Percentiles rank a stretch among this genome's conserved stretches.
phyloP scores from a whole-genome alignment of 1,140 invertebrate species.

The Drosophila burlai region DNA sequence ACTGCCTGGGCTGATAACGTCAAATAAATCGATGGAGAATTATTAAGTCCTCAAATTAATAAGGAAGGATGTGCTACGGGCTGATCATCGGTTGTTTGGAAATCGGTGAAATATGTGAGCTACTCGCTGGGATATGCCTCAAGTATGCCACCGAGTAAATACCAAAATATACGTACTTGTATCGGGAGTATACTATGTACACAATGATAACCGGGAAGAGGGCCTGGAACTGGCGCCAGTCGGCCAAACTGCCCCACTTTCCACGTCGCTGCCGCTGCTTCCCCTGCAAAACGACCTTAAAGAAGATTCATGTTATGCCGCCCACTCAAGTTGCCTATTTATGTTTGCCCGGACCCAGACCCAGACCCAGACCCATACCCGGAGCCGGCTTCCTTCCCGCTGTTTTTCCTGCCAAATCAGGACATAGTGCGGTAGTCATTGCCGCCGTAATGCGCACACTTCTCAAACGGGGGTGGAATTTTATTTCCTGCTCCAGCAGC shows the following conservation, averaged over 20 bases:
- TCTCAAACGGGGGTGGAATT: constrained; percentile 41
- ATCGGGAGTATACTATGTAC: constrained; percentile 2
- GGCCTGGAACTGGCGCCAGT: constrained; percentile 55
- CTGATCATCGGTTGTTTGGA: constrained; percentile 7
- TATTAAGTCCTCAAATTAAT: constrained; percentile 39
- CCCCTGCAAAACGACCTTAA: constrained; percentile 31
- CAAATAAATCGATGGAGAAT: constrained; percentile 34
- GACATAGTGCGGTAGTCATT: constrained; percentile 74
- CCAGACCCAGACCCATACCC: constrained; percentile 4
- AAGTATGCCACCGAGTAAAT: constrained; percentile 22
- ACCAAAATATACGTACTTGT: constrained; percentile 10
- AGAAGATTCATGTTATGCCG: constrained; percentile 67
- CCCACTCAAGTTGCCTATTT: constrained; percentile 57
- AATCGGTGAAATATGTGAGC: not conserved
- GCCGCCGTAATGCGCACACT: constrained; percentile 24
- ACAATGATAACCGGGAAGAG: constrained; percentile 6
- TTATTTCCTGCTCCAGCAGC: constrained; percentile 35
- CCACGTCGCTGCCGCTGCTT: constrained; percentile 1
- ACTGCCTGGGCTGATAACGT: constrained; percentile 47
- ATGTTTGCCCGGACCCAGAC: constrained; percentile 30
- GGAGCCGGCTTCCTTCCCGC: constrained; percentile 21
- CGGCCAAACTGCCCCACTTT: constrained; percentile 5
- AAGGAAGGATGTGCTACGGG: constrained; percentile 33
- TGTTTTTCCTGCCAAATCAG: constrained; percentile 66
- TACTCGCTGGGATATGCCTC: not conserved